Evolutionary conservation across 2,113 vertebrate genomes (phyloP), one percentile per base, ranked within the genome.

Genomic region (Canis aureus): DNA sequence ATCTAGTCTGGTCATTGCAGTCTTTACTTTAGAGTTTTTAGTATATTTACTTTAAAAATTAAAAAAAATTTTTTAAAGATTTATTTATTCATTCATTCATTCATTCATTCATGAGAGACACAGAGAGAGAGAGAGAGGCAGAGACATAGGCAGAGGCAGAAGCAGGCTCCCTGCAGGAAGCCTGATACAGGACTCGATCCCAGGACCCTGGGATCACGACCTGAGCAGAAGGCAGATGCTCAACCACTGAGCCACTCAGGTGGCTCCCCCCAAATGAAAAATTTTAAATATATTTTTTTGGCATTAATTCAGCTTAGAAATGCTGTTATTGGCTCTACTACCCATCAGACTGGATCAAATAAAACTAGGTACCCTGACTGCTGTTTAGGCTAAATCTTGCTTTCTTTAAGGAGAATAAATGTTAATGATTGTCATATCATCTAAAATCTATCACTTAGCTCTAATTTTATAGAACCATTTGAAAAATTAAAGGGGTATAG

Each of bases 401-500:
- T 93, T 76, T 89, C 13, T 79, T 62, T 90, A 71, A 64, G 86
- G 43, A 85, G 79, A 95, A 66, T 49, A 85, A 93, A 71, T 62
- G 25, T 64, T 59, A 85, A 25, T 96, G 15, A 20, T 79, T 94
- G 43, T 25, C 32, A 43, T 69, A n/a, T 53, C 20, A 55, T 90
- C 71, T 78, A 53, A 89, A 78, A 60, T 35, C 38, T 83, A 25
- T 69, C 78, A 93, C 38, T 93, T 96, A 96, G 35, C 38, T 84
- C 60, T 62, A 62, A 83, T n/a, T 90, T 20, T 79, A 5, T 62
- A 79, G 71, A 19, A 25, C 10, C 8, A 85, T 17, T 88, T 84
- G 78, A 53, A 83, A 89, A 94, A 89, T 93, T 89, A 93, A 93
- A 85, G 62, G 23, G 19, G 32, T 83, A 38, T 82, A 83, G 23